phyloP scores from a whole-genome alignment of 2,888 invertebrate genomes.

The Trachelus troglodyta region DNA sequence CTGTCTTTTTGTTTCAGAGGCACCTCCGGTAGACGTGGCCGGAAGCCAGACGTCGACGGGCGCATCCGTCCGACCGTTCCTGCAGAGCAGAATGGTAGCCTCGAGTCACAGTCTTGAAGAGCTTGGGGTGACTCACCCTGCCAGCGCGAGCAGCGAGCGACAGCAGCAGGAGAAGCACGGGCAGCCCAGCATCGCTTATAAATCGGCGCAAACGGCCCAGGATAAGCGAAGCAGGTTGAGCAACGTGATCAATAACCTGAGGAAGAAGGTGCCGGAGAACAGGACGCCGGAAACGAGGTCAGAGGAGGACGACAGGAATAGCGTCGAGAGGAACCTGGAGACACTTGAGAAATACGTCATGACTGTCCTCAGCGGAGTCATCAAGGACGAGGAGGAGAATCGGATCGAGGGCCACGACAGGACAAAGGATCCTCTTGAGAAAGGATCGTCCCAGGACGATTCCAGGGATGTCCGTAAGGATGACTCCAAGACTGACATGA shows the following conservation, averaged over 20 bases:
- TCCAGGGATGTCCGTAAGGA: background rate
- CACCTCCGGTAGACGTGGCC: background rate
- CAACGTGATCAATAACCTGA: constrained; percentile 62
- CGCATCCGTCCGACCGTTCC: background rate
- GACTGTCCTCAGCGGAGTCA: constrained; percentile 61
- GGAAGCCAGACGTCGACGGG: background rate
- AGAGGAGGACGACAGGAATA: constrained; percentile 40
- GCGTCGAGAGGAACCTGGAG: constrained; percentile 57
- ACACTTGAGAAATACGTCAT: constrained; percentile 61
- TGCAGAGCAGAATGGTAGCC: constrained; percentile 55
- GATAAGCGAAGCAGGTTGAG: constrained; percentile 61
- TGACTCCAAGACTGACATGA: constrained; percentile 12
- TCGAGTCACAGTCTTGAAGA: constrained; percentile 59
- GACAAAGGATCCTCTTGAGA: constrained; percentile 9
- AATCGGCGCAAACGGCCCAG: constrained; percentile 51
- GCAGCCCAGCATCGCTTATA: constrained; percentile 28
- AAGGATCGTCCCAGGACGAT: constrained; percentile 18
- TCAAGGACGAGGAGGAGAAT: constrained; percentile 55
- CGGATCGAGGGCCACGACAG: constrained; percentile 13
- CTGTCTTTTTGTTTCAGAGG: background rate
- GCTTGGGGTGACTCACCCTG: constrained; percentile 46
- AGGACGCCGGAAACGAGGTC: constrained; percentile 19
- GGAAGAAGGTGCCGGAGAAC: constrained; percentile 55
- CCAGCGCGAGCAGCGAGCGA: constrained; percentile 42
- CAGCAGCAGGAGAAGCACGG: constrained; percentile 46